phyloP scores from a whole-genome alignment of 2,113 vertebrate genomes.

The Pollachius pollachius region DNA sequence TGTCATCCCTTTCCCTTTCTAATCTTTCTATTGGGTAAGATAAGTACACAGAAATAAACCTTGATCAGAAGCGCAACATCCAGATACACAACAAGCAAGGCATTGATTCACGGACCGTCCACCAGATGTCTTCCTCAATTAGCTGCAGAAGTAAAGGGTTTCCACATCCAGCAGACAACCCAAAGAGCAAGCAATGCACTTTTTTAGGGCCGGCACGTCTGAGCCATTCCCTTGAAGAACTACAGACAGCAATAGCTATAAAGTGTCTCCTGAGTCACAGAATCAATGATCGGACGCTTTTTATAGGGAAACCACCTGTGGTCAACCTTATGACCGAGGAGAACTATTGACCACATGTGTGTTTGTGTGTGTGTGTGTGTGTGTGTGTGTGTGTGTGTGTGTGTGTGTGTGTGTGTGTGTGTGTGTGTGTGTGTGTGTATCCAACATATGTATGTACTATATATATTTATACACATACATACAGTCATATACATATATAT shows the following conservation, averaged over 20 bases:
- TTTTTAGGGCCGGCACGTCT: conserved; percentile 42
- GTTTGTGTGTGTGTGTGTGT: too few relatives aligned
- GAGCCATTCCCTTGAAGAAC: conserved; percentile 45
- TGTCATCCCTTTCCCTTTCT: background rate
- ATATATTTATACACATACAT: too few relatives aligned
- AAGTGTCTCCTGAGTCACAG: conserved; percentile 42
- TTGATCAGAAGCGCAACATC: conserved; percentile 28
- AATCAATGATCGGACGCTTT: conserved; percentile 57
- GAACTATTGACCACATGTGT: conserved; percentile 34
- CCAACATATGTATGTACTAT: too few relatives aligned
- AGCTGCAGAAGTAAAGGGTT: conserved; percentile 50
- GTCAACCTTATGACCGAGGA: conserved; percentile 47
- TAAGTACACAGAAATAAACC: conserved; percentile 25
- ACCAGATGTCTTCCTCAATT: conserved; percentile 40
- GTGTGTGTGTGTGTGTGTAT: background rate
- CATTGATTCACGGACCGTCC: conserved; percentile 29
- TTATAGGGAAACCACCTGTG: conserved; percentile 60
- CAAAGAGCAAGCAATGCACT: conserved; percentile 51
- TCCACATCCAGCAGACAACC: background rate
- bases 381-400: too few relatives aligned
- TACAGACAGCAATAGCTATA: conserved; percentile 41
- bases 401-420: too few relatives aligned
- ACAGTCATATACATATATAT: too few relatives aligned
- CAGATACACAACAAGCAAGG: conserved; percentile 25
- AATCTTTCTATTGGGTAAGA: conserved; percentile 15